phyloP scores from a whole-genome alignment of 1,140 invertebrate species.

The Drosophila bifasciata region DNA sequence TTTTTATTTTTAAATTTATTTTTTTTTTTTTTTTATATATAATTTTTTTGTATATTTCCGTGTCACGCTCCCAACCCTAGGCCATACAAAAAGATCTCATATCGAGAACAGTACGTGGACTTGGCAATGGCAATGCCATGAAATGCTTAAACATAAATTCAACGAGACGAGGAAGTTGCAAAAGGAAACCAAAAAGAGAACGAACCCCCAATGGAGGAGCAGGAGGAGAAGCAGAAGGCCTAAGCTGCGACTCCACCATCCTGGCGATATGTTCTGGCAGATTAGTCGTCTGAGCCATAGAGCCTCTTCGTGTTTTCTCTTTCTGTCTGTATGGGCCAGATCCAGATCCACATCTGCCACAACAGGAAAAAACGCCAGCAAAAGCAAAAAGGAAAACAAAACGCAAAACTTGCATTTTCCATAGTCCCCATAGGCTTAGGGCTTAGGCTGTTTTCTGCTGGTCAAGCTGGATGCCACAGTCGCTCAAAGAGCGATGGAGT shows the following conservation, averaged over 20 bases:
- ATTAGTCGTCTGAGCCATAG: constrained; percentile 68
- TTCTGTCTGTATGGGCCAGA: constrained; percentile 43
- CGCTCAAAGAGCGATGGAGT: constrained; percentile 11
- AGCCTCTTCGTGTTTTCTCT: constrained; percentile 49
- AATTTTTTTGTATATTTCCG: constrained; percentile 7
- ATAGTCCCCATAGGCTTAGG: neutral
- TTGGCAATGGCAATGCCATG: constrained; percentile 52
- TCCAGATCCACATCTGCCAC: constrained; percentile 40
- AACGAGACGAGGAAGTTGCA: constrained; percentile 49
- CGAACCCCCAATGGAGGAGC: constrained; percentile 1
- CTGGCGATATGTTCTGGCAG: constrained; percentile 52
- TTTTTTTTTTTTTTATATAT: neutral
- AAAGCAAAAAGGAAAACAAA: neutral
- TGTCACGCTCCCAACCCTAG: constrained; percentile 33
- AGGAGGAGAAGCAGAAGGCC: neutral
- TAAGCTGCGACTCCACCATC: constrained; percentile 42
- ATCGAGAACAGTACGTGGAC: constrained; percentile 63
- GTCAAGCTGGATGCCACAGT: constrained; percentile 12
- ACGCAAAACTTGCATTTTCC: constrained; percentile 34
- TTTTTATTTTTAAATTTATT: neutral
- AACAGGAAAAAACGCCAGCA: constrained; percentile 13
- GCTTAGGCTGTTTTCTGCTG: constrained; percentile 30
- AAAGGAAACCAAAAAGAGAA: constrained; percentile 7
- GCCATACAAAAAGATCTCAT: constrained; percentile 53
- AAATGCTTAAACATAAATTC: constrained; percentile 75